Base-by-base conservation (phyloP, 2,113 vertebrate genomes). In the Microcebus lehilahytsara region DNA sequence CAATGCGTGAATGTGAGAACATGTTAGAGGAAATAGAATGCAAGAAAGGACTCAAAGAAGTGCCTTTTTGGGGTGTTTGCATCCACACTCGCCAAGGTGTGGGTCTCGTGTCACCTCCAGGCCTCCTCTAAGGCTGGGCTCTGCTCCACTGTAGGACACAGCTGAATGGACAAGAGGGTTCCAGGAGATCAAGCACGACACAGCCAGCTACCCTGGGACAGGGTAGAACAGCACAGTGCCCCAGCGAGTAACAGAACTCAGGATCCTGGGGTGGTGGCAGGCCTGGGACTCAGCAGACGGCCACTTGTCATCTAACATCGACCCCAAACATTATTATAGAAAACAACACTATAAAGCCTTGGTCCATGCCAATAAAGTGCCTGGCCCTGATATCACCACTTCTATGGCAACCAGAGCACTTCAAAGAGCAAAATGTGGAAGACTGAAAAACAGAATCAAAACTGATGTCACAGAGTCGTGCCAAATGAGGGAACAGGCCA, bases 341-440 rank as follows among this genome's bases (percentile, higher is more conserved):
- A 94, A 97, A 90, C 92, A 74, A 88, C 81, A 53, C 94, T 34
- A 27, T 19, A 32, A 83, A 95, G 64, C 23, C 20, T 62, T 71
- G 34, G 42, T 80, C 92, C 72, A 56, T 0, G 34, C 91, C 88
- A 80, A 62, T 71, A 91, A 84, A 69, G 79, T 83, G 89, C 5
- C 37, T 14, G 19, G 71, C 32, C 95, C 85, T 85, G 91, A 83
- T 80, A 66, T 94, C 91, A 88, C 85, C 0, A 12, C 64, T 94
- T 91, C 97, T 90, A 93, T 95, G 91, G 85, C 91, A 97, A 97
- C 95, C 88, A 64, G 67, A 8, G 49, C 40, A 60, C 56, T 74
- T 89, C 77, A 56, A 91, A 94, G 86, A 91, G 78, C 79, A 95
- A 94, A 74, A 72, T 93, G 81, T 85, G 64, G 72, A 85, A 88